These are phyloP conservation scores for Vireo altiloquus DNA, from an alignment of 2,113 vertebrate species.

Conservation along the genomic window DNA sequence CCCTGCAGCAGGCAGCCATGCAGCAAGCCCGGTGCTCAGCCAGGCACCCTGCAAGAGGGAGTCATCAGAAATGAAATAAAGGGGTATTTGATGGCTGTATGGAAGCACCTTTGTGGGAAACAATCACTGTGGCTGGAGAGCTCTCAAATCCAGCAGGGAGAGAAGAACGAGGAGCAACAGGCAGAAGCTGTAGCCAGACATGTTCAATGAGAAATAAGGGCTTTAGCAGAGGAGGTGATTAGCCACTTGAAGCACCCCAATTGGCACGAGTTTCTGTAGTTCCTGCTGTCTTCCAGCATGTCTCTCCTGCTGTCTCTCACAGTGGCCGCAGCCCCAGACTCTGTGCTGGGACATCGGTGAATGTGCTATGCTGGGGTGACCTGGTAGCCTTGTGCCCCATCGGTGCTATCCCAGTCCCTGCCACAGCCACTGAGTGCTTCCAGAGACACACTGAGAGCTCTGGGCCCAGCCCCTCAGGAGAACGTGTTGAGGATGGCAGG, in stretches of 20 bases:
- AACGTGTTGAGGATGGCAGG: accelerated
- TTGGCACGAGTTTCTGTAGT: not conserved
- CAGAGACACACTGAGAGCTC: not conserved
- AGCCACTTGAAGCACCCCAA: not conserved
- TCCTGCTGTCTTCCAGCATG: not conserved
- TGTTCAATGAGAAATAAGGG: not conserved
- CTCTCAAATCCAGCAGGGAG: not conserved
- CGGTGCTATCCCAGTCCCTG: not conserved
- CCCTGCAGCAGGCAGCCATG: accelerated
- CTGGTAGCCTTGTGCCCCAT: not conserved
- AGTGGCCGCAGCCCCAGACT: not conserved
- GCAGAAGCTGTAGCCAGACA: conserved; percentile 5
- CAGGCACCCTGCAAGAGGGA: not conserved
- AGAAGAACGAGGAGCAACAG: not conserved
- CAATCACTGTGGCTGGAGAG: not conserved
- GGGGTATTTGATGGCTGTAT: not conserved
- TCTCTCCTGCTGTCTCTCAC: not conserved
- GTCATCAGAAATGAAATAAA: not conserved
- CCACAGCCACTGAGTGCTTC: not conserved
- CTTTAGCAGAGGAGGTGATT: not conserved
- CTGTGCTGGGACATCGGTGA: not conserved
- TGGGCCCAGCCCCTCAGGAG: not conserved
- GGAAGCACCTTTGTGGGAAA: not conserved
- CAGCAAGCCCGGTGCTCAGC: not conserved
- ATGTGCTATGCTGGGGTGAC: not conserved